phyloP scores from a whole-genome alignment of 2,888 invertebrate genomes.

The Idaea aversata region DNA sequence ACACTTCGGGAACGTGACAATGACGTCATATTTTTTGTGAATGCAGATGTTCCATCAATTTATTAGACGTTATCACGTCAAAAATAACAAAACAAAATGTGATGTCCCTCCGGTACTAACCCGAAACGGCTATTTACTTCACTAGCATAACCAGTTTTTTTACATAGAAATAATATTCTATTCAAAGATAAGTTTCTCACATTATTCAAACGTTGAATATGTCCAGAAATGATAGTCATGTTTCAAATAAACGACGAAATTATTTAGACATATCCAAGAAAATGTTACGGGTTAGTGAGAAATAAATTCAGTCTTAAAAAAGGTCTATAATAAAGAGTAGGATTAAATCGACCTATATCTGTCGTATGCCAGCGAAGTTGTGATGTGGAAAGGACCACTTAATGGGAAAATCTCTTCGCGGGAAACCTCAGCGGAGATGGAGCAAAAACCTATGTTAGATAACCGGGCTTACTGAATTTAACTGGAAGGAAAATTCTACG shows the following conservation, averaged over 20 bases:
- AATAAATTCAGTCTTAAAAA: not conserved
- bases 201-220: not conserved
- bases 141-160: no score
- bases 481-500: not conserved
- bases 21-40: no score
- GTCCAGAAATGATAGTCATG: not conserved
- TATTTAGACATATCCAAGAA: not conserved
- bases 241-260: not conserved
- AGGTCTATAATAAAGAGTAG: not conserved
- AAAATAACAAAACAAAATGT: no score
- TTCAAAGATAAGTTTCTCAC: not conserved
- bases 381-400: not conserved
- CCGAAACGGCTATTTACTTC: no score
- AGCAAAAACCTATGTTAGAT: not conserved
- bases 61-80: no score
- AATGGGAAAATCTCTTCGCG: slow-evolving; percentile 1
- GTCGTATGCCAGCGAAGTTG: not conserved
- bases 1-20: no score
- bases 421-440: slow-evolving; percentile 1
- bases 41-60: no score
- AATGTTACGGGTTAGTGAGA: not conserved
- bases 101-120: no score
- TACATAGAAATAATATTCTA: no score
- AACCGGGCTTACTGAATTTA: not conserved
- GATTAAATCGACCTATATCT: not conserved